A percentile compares a stretch with the other conserved stretches of the same genome.
phyloP scores from a whole-genome alignment of 2,888 invertebrate genomes.

The Leptopilina syphax region DNA sequence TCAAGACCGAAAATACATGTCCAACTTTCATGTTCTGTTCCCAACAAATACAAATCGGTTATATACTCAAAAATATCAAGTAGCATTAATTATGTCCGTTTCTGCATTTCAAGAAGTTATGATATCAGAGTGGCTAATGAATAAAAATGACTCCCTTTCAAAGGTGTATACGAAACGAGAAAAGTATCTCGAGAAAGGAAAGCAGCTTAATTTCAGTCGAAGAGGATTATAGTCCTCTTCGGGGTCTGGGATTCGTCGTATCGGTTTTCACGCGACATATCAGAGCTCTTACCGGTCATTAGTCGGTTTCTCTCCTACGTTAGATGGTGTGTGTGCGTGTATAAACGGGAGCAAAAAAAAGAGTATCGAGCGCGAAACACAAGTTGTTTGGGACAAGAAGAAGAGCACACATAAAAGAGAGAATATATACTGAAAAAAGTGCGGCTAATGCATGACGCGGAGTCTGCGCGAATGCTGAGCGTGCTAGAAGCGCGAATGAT shows the following conservation, averaged over 20 bases:
- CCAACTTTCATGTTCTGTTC: no score
- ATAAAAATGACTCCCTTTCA: not conserved
- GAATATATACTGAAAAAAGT: no score
- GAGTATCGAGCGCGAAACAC: constrained; percentile 3
- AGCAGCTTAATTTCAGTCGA: constrained; percentile 13
- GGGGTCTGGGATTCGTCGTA: constrained; percentile 5
- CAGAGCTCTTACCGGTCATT: constrained; percentile 33
- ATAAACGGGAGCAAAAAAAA: constrained; percentile 27
- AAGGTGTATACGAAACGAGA: not conserved
- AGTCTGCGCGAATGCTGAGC: constrained; percentile 52
- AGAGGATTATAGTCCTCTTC: constrained; percentile 1
- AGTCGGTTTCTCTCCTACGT: constrained; percentile 2
- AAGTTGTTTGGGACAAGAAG: not conserved
- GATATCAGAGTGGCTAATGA: not conserved
- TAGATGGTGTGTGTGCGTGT: not conserved
- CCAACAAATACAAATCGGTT: no score
- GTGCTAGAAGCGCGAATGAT: constrained; percentile 66
- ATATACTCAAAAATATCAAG: no score
- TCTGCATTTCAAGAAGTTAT: constrained; percentile 1
- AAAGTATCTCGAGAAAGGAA: constrained; percentile 9
- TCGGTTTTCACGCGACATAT: constrained; percentile 38
- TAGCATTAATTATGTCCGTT: not conserved
- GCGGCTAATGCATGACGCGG: constrained; percentile 58
- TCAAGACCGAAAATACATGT: no score
- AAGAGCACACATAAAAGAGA: no score